phyloP scores from a whole-genome alignment of 2,888 invertebrate species.

The Drosophila diplacantha region DNA sequence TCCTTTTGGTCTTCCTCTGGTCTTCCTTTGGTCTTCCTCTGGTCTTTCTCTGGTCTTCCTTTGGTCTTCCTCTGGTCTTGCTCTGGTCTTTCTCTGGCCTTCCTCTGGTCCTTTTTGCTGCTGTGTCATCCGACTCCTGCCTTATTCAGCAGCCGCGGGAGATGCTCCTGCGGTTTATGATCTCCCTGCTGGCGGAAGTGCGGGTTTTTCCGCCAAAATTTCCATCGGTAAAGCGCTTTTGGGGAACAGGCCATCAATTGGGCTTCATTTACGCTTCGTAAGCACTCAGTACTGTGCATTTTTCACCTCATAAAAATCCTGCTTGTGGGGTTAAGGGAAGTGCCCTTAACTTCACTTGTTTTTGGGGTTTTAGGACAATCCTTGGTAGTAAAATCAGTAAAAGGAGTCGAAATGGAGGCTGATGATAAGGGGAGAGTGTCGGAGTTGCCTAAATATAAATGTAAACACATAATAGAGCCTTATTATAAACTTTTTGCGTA shows the following conservation, averaged over 20 bases:
- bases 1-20: no score
- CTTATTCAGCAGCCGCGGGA: constrained; percentile 36
- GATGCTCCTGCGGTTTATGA: constrained; percentile 14
- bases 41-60: no score
- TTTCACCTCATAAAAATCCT: neutral
- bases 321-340: neutral
- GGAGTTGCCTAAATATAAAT: no score
- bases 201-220: constrained; percentile 8
- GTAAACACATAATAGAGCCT: no score
- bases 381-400: neutral
- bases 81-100: neutral
- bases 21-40: no score
- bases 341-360: neutral
- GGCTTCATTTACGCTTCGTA: constrained; percentile 8
- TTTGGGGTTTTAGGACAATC: neutral
- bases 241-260: constrained; percentile 3
- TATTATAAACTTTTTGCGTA: no score
- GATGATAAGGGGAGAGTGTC: neutral
- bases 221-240: constrained; percentile 1
- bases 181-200: constrained; percentile 3
- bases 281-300: neutral
- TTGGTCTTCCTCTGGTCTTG: no score
- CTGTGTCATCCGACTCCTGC: constrained; percentile 45
- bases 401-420: neutral
- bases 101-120: neutral